Base-by-base conservation (phyloP, 1,140 invertebrate species). In the Pygmarrhopalites habei region DNA sequence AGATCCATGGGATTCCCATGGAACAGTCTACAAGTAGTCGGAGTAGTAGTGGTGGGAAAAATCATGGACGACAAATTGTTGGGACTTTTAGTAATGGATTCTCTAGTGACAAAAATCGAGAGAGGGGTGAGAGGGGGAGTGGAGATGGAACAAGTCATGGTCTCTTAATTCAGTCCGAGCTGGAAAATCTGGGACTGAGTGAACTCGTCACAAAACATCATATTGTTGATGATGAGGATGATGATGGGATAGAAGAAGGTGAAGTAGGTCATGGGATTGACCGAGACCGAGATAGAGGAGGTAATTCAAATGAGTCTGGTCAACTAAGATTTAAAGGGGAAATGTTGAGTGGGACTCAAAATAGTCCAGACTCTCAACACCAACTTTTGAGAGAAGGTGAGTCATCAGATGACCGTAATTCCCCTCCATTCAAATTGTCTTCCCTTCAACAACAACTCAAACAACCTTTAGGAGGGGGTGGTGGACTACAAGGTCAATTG, bases 1-100 rank as follows among this genome's bases (percentile, higher is more conserved):
- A 95, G 75, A 95, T 94, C 72, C 92, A 95, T 73, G 90, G 90
- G 15, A 91, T 94, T 41, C 56, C 62, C 2, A 53, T 64, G 57
- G 62, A 59, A 58, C 90, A 94, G 73, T 87, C 95, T 29, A 91
- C 93, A 74, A n/a, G 25, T 15, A 19, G 14, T 17, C 19, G 35
- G 2, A 28, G 4, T 25, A 17, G 19, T 21, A 29, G 52, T n/a
- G 10, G 2, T 26, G 30, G 53, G 28, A 15, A 21, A 12, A 15
- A 17, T 3, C 5, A 4, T 12, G 15, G 32, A 7, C 5, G 32
- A 7, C 5, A 35, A 7, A 35, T 35, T 7, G 15, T 35, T 35
- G 32, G 32, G 15, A 35, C 5, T 7, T 7, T 7, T 35, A 35
- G 5, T 35, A 35, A 35, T 35, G 32, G 5, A 7, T 7, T 7